Base-by-base conservation (phyloP, 2,113 vertebrate species). In the Excalfactoria chinensis region DNA sequence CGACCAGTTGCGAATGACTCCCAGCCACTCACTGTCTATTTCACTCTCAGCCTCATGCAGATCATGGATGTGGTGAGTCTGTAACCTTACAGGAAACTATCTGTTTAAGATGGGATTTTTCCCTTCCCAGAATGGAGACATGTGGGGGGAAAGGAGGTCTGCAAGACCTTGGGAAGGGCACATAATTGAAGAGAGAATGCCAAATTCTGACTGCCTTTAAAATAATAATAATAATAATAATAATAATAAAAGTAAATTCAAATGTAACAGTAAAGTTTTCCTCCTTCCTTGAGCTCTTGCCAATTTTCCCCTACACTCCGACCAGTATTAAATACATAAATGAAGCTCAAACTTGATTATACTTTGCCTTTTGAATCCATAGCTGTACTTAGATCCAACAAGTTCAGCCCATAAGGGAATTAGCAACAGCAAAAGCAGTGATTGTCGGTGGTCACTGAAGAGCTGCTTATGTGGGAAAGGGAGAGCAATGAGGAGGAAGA, bases 31-130 rank as follows among this genome's bases (percentile, higher is more conserved):
- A 99, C 98, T 0, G 98, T 99, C 35, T 95, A 98, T 67, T 98
- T 99, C 91, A 98, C 98, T 46, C 95, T 99, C 74, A 98, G 96
- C 92, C 98, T 99, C 80, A 98, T 98, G 98, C 99, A 99, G 97
- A 99, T 99, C 95, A 99, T 99, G 98, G 99, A 99, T 68, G 98
- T 99, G 98, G 99, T 99, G 93, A 95, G 98, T 97, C 44, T 84
- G 15, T 30, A 59, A 64, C 19, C 62, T 70, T 37, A 26, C 16
- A 80, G 43, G 56, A 92, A 84, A 64, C 21, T 56, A 8, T 63
- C 53, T 64, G 13, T 71, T 87, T 77, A 59, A 56, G 82, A 12
- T 70, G 35, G 35, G 15, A 40, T 64, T 87, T 93, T 91, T 40
- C 48, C 37, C 23, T 84, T 72, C 32, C 40, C 37, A 40, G 21